Percentiles rank a stretch among this genome's conserved stretches.
These are phyloP conservation scores for Columbina picui DNA, from an alignment of 2,113 vertebrate genomes.

Conservation along the genomic window DNA sequence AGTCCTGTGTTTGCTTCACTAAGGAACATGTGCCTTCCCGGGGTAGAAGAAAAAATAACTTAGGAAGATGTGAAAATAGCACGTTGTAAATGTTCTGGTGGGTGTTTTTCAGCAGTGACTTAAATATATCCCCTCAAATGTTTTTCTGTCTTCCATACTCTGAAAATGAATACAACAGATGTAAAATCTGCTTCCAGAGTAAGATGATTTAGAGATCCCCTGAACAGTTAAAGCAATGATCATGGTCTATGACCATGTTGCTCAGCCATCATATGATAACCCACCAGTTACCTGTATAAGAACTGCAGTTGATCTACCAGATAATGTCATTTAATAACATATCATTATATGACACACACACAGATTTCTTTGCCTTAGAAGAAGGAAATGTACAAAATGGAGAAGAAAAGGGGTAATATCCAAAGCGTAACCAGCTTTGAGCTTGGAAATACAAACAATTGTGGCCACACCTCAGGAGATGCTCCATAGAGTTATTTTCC, in stretches of 20 bases:
- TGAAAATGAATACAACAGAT: neutral
- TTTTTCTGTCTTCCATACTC: neutral
- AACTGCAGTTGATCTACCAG: neutral
- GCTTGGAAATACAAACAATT: rapidly evolving
- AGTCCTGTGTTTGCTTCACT: neutral
- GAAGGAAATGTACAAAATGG: neutral
- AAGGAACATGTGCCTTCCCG: neutral
- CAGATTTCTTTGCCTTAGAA: neutral
- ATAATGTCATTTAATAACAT: neutral
- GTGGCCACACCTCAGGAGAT: rapidly evolving
- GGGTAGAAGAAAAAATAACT: neutral
- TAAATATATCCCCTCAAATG: neutral
- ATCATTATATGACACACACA: neutral
- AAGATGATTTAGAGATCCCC: neutral
- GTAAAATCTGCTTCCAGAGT: neutral
- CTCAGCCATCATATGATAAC: neutral
- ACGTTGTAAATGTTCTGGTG: neutral
- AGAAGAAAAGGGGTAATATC: neutral
- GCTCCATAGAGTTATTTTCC: neutral
- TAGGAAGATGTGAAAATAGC: neutral
- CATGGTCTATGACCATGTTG: neutral
- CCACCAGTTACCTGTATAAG: neutral
- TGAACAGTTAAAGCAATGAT: neutral
- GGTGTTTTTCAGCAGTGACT: neutral
- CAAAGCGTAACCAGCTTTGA: neutral